phyloP scores from a whole-genome alignment of 2,888 invertebrate genomes.

The Tridacna gigas region DNA sequence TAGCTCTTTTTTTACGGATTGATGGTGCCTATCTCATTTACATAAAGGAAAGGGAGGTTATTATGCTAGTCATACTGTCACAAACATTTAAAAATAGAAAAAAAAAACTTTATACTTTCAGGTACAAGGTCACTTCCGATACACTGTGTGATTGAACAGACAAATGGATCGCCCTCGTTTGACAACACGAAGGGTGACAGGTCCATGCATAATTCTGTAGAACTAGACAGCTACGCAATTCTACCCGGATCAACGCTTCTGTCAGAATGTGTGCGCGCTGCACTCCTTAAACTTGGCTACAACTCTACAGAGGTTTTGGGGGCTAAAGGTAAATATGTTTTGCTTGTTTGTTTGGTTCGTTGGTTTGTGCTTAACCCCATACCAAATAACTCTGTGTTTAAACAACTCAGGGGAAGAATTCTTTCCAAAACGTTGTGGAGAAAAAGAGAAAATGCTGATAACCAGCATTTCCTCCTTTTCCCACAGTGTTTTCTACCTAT shows the following conservation, averaged over 20 bases:
- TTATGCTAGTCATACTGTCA: no score
- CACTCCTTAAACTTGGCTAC: constrained; percentile 95
- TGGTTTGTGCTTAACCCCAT: neutral
- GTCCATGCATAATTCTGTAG: constrained; percentile 88
- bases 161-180: constrained; percentile 79
- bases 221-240: constrained; percentile 98
- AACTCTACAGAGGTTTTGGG: constrained; percentile 86
- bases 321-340: constrained; percentile 85
- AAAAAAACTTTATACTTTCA: constrained; percentile 72
- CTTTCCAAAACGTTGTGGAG: no score
- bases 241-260: constrained; percentile 96
- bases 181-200: constrained; percentile 64
- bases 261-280: constrained; percentile 95
- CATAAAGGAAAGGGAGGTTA: no score
- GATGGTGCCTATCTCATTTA: no score
- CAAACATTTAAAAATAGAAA: no score
- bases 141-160: constrained; percentile 96
- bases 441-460: no score
- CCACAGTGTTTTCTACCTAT: no score
- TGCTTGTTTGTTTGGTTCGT: no score
- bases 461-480: no score
- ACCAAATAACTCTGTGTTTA: no score
- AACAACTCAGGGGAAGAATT: no score
- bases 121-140: constrained; percentile 94
- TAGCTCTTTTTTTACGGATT: neutral